phyloP scores from a whole-genome alignment of 2,113 vertebrate genomes.

The Sylvilagus bachmani region DNA sequence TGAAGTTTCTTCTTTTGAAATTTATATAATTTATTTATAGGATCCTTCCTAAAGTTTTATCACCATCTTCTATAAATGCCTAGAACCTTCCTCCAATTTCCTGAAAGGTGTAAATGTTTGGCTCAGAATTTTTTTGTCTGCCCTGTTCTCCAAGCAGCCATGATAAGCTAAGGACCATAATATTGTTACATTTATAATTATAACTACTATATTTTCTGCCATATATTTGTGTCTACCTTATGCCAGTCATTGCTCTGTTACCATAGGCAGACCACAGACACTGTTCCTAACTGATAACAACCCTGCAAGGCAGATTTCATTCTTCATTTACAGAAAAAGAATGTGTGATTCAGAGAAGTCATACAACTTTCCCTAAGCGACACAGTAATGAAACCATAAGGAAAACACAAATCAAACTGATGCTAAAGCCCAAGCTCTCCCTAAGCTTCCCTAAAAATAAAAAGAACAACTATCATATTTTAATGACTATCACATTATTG shows the following conservation, averaged over 20 bases:
- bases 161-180: not conserved
- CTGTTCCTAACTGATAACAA: not conserved
- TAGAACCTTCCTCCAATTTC: conserved; percentile 28
- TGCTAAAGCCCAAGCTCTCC: not conserved
- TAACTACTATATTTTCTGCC: not conserved
- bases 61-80: not conserved
- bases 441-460: not conserved
- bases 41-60: not conserved
- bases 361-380: not conserved
- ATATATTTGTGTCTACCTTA: not conserved
- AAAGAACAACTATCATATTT: not conserved
- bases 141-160: not conserved
- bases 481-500: not conserved
- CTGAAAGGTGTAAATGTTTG: not conserved
- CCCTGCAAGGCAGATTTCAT: not conserved
- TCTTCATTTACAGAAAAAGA: not conserved
- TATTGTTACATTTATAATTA: not conserved
- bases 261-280: not conserved
- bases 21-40: conserved; percentile 11
- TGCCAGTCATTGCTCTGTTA: not conserved
- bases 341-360: not conserved
- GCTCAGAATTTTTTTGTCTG: not conserved
- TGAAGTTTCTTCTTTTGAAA: conserved; percentile 54
- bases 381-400: not conserved
- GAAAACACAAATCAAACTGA: not conserved